Base-by-base conservation (phyloP, 2,797 vertebrate species). In the Oryzias dopingdopingensis region DNA sequence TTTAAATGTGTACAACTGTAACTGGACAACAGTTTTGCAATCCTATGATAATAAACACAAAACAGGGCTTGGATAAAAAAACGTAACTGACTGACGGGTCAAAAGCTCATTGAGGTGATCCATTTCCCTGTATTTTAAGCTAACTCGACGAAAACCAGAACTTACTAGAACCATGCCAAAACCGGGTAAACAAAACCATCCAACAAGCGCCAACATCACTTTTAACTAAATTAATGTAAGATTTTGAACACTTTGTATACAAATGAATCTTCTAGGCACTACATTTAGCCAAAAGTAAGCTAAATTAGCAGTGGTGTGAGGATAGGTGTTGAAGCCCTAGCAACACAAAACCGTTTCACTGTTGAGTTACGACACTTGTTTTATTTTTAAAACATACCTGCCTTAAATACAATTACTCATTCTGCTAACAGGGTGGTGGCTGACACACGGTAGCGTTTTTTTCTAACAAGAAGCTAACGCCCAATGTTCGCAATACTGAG, bases 401-500 rank as follows among this genome's bases (percentile, higher is more conserved):
- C 10, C 10, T 37, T 37, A 37, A 32, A 37, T 37, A 37, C 32
- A 37, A 37, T 13, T 37, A 2, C 32, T 10, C 10, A 37, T 37
- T 13, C 10, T 37, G 10, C 32, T 37, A 12, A 37, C 7, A 37
- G 32, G 20, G 14, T 14, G 1, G 23, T 41, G n/a, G 13, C 2
- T 15, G n/a, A 65, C 2, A 60, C 6, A 4, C 14, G 13, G 48
- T 41, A 26, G 14, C 20, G 32, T 26, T 22, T 22, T 56, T 80
- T 42, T 69, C 48, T 86, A 77, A 79, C 72, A 82, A 79, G 74
- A 81, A 74, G 80, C 90, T 91, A 90, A 91, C 91, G 90, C 91
- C 91, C 91, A 89, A 74, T 55, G 84, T 74, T 86, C 67, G 24
- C 15, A 37, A 14, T 63, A 59, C 65, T 15, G 42, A 76, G 79